Evolutionary conservation across 2,797 vertebrate genomes (phyloP), one percentile per base, ranked within the genome.

Genomic region (Pelodytes ibericus): DNA sequence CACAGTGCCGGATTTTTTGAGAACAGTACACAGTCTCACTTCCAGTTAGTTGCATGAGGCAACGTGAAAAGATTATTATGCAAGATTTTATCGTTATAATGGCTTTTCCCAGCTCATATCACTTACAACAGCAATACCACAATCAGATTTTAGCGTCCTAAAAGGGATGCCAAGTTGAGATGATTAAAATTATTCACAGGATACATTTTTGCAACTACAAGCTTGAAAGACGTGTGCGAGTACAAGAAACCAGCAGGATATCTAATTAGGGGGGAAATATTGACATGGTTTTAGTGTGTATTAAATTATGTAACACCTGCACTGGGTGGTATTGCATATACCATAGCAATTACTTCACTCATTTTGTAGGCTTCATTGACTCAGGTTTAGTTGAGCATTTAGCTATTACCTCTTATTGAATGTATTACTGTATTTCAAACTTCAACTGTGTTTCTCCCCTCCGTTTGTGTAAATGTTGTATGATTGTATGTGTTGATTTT

Each of bases 121-220:
- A 59, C 25, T 29, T 59, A 20, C 24, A 7, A 29, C 29, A 27
- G 7, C 15, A 9, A 56, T 15, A 56, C 51, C 51, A 25, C 51
- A 56, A 56, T 56, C 51, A 56, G 22, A 56, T 56, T 7, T 5
- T 24, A n/a, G 24, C n/a, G 24, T 22, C 3, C 51, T 56, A 6
- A 56, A 22, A 24, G 51, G 24, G 51, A 24, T 20, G 5, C 22
- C 13, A 20, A 8, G 8, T 56, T n/a, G n/a, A 24, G n/a, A 22
- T 56, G 22, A 56, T 56, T 56, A 56, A 56, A 56, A 56, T 3
- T 56, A 56, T 56, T 56, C 51, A 56, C 51, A 22, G 51, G 51
- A 56, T 56, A 56, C n/a, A 20, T 56, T 22, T 24, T 22, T 56
- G 51, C 51, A 56, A 56, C 6, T 22, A 20, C 4, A 25, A 56